phyloP scores from a whole-genome alignment of 2,888 invertebrate species.

The Apodemia hepburni region DNA sequence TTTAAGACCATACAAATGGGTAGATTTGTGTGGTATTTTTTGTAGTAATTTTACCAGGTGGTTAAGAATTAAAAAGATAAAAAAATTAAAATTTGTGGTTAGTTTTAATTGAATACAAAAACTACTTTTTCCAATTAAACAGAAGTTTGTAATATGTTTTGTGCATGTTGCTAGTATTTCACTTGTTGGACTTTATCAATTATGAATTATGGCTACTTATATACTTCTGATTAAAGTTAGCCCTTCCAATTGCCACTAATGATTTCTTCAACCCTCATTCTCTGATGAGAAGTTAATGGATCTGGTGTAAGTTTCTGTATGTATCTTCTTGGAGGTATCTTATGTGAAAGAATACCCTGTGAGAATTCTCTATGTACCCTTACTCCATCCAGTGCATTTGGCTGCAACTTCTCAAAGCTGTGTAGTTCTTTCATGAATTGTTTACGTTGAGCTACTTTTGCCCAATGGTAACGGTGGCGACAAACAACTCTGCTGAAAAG shows the following conservation, averaged over 20 bases:
- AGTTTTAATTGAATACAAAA: background rate
- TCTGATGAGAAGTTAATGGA: constrained; percentile 54
- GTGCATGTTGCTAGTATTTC: background rate
- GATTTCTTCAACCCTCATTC: constrained; percentile 70
- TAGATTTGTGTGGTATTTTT: background rate
- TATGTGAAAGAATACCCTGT: constrained; percentile 74
- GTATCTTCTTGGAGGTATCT: constrained; percentile 64
- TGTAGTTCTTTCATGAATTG: constrained; percentile 82
- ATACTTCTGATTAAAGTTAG: constrained; percentile 50
- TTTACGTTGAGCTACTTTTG: constrained; percentile 70
- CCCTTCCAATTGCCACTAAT: constrained; percentile 50
- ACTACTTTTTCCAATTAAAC: too few relatives aligned
- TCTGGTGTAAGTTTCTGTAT: constrained; percentile 66
- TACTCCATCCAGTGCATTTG: constrained; percentile 82
- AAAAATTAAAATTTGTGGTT: too few relatives aligned
- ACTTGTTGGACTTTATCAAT: background rate
- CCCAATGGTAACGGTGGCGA: constrained; percentile 79
- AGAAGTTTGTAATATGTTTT: too few relatives aligned
- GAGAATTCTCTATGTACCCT: constrained; percentile 83
- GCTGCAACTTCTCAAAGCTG: constrained; percentile 81
- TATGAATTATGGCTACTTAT: background rate
- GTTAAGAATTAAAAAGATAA: background rate
- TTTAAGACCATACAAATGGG: background rate
- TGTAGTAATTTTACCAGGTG: background rate
- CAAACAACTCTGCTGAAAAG: constrained; percentile 81